Percentiles rank a stretch among this genome's conserved stretches.
These are phyloP conservation scores for Mimumesa dahlbomi DNA, from an alignment of 2,888 invertebrate species.

Conservation along the genomic window DNA sequence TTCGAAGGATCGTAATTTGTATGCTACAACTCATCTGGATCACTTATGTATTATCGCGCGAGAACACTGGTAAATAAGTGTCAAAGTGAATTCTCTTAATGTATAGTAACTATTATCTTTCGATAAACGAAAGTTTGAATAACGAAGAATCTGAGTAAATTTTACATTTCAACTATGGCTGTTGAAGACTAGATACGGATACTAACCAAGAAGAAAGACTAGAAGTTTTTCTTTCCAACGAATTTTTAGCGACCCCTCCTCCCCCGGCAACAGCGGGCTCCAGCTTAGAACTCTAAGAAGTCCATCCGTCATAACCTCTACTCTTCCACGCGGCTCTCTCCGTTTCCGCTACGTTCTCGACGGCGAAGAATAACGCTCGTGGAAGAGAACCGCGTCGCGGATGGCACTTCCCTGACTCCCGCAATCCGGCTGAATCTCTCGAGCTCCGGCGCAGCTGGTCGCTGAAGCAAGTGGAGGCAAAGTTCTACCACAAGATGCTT, in stretches of 20 bases:
- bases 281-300: constrained; percentile 27
- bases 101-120: too few relatives aligned
- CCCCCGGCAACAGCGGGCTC: background rate
- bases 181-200: too few relatives aligned
- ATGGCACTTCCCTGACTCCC: constrained; percentile 36
- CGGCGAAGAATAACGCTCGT: constrained; percentile 40
- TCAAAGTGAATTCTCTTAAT: too few relatives aligned
- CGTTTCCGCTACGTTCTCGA: constrained; percentile 34
- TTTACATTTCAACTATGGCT: too few relatives aligned
- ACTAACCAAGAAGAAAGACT: background rate
- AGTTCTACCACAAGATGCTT: constrained; percentile 65
- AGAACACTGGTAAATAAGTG: too few relatives aligned
- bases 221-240: constrained; percentile 6
- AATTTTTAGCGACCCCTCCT: constrained; percentile 22
- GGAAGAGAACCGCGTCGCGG: constrained; percentile 31
- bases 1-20: constrained; percentile 39
- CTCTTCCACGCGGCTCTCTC: constrained; percentile 30
- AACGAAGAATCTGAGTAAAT: too few relatives aligned
- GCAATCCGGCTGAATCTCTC: constrained; percentile 42
- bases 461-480: constrained; percentile 43
- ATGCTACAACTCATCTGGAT: constrained; percentile 11
- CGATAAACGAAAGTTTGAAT: too few relatives aligned
- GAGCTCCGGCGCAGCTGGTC: constrained; percentile 54
- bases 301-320: constrained; percentile 62
- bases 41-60: constrained; percentile 7